Base-by-base conservation (phyloP, 2,113 vertebrate genomes). In the Eolophus roseicapilla region DNA sequence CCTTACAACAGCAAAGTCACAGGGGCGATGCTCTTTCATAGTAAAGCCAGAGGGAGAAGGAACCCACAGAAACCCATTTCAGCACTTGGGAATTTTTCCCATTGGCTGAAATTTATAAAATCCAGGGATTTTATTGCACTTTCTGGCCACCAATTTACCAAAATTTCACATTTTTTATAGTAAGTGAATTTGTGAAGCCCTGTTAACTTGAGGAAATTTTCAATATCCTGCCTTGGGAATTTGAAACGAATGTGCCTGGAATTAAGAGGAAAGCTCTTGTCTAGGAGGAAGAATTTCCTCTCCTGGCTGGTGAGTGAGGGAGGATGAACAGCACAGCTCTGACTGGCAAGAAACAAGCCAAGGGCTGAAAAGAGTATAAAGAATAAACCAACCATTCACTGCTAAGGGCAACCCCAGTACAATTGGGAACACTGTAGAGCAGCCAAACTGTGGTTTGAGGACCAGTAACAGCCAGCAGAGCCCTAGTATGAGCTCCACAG, bases 381-480 rank as follows among this genome's bases (percentile, higher is more conserved):
- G 95, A 96, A 95, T 92, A 95, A 96, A 74, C 86, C 95, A 93
- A 77, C 17, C 88, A 94, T 95, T 96, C 95, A 94, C 7, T 81
- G 86, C 94, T 94, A 71, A 92, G 95, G 93, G 95, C 95, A 95
- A 94, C 85, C 94, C 85, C 82, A 75, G 93, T 90, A 96, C 93
- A 92, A 92, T 18, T 88, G 80, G 93, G 92, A 96, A 86, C 93
- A 68, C 68, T 90, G 94, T 27, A 41, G 92, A 95, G 93, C 94
- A 81, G 96, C 94, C 96, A 94, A 86, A 53, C 76, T 46, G 86
- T 74, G 96, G 92, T 93, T 74, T 94, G 92, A 49, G 69, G 92
- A 94, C 79, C 94, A 94, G 86, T 16, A 93, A 63, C 91, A 92
- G 92, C 17, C 88, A 63, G 91, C 80, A 81, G 23, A 88, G 94